A percentile compares a stretch with the other conserved stretches of the same genome.
phyloP scores from a whole-genome alignment of 2,797 vertebrate genomes.

The Glossophaga mutica region DNA sequence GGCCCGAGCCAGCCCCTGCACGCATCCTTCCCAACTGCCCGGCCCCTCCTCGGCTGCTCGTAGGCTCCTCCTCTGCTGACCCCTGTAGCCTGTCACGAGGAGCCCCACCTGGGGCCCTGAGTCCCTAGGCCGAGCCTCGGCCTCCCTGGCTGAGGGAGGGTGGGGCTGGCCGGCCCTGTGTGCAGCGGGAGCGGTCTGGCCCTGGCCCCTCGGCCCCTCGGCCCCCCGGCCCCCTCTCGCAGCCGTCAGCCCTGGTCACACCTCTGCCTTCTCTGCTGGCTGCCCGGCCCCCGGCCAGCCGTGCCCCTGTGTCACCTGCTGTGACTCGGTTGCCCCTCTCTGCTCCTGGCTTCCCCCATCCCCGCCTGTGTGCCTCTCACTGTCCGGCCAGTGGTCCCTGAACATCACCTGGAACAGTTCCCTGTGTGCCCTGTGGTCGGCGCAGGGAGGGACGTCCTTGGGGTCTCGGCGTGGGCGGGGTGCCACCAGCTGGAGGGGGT shows the following conservation, averaged over 20 bases:
- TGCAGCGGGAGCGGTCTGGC: accelerated
- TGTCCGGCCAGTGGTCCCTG: neutral
- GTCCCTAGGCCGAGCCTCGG: neutral
- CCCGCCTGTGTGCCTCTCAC: accelerated
- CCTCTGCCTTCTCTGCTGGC: neutral
- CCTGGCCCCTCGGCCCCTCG: neutral
- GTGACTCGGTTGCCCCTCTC: neutral
- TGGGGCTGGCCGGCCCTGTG: no score
- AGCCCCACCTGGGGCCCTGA: neutral
- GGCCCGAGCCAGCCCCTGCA: neutral
- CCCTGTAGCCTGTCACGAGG: neutral
- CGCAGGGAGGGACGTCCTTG: neutral
- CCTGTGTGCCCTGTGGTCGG: neutral
- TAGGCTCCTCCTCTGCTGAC: neutral
- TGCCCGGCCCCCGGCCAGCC: no score
- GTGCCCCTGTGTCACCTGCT: neutral
- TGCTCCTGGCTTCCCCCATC: neutral
- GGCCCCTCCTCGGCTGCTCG: neutral
- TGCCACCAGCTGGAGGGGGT: neutral
- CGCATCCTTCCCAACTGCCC: neutral
- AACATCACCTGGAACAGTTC: neutral
- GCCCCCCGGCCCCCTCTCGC: neutral
- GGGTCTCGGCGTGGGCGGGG: neutral
- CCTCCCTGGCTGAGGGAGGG: neutral
- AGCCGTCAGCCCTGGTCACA: neutral